Evolutionary conservation across 1,140 invertebrate species (phyloP).

Genomic region (Drosophila seguyi): DNA sequence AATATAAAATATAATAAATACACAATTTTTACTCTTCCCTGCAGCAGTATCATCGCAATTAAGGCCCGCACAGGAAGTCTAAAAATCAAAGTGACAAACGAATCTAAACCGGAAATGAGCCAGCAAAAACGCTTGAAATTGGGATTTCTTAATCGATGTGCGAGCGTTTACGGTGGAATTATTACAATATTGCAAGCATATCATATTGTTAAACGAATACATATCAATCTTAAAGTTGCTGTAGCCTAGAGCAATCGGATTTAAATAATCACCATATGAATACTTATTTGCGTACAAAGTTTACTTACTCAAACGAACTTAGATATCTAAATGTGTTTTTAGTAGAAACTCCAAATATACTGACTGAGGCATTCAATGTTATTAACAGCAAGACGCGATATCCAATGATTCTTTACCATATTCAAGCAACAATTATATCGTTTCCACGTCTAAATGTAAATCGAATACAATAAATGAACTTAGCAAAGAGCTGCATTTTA

Average conservation of each 20-base stretch:
- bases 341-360: constrained; percentile 62
- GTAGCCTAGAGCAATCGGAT: constrained; percentile 31
- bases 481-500: constrained; percentile 11
- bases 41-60: constrained; percentile 52
- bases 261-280: constrained; percentile 29
- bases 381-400: constrained; percentile 46
- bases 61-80: not conserved
- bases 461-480: constrained; percentile 40
- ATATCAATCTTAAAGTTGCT: constrained; percentile 62
- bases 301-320: constrained; percentile 37
- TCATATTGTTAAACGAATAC: constrained; percentile 53
- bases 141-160: constrained; percentile 5
- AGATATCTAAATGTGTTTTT: constrained; percentile 59
- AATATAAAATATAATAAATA: not conserved
- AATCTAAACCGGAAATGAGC: constrained; percentile 10
- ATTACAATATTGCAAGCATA: constrained; percentile 50
- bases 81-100: constrained; percentile 5
- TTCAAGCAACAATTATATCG: constrained; percentile 32
- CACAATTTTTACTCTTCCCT: not conserved
- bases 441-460: constrained; percentile 44
- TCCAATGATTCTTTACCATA: constrained; percentile 43
- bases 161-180: constrained; percentile 23
- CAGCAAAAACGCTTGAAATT: constrained; percentile 32
- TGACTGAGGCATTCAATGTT: constrained; percentile 83
- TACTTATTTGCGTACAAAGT: constrained; percentile 31